phyloP scores from a whole-genome alignment of 2,888 invertebrate species.

The Caenorhabditis sp. region DNA sequence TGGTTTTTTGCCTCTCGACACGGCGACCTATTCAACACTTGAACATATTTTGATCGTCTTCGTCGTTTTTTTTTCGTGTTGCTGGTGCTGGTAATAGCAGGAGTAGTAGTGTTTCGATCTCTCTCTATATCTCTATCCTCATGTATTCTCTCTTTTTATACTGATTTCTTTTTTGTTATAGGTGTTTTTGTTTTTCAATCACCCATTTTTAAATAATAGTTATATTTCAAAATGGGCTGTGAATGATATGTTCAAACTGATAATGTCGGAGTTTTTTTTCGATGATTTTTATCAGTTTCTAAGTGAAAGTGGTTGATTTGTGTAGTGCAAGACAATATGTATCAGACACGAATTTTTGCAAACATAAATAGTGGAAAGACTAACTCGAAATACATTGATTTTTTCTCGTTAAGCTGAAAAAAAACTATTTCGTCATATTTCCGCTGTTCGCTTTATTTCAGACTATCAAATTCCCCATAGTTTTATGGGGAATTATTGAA shows the following conservation, averaged over 20 bases:
- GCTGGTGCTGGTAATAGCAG: not conserved
- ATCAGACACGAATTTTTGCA: not conserved
- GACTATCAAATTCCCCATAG: no score
- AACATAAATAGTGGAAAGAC: not conserved
- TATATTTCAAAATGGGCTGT: no score
- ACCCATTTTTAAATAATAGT: no score
- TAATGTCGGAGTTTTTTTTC: not conserved
- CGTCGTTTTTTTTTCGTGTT: not conserved
- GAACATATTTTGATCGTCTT: constrained; percentile 12
- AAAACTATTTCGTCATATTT: no score
- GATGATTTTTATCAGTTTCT: not conserved
- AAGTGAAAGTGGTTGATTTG: not conserved
- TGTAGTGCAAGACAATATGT: not conserved
- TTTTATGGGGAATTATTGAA: no score
- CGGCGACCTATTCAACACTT: constrained; percentile 10
- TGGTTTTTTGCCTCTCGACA: constrained; percentile 10
- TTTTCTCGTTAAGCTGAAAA: not conserved
- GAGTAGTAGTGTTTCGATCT: not conserved
- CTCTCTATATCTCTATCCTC: constrained; percentile 9
- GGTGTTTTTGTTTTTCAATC: constrained; percentile 13
- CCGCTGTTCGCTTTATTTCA: no score
- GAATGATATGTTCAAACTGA: not conserved
- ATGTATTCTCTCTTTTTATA: constrained; percentile 24
- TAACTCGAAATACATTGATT: not conserved
- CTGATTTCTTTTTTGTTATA: constrained; percentile 30